Evolutionary conservation across 2,797 vertebrate genomes (phyloP).

Genomic region (Benthosema pterotum): DNA sequence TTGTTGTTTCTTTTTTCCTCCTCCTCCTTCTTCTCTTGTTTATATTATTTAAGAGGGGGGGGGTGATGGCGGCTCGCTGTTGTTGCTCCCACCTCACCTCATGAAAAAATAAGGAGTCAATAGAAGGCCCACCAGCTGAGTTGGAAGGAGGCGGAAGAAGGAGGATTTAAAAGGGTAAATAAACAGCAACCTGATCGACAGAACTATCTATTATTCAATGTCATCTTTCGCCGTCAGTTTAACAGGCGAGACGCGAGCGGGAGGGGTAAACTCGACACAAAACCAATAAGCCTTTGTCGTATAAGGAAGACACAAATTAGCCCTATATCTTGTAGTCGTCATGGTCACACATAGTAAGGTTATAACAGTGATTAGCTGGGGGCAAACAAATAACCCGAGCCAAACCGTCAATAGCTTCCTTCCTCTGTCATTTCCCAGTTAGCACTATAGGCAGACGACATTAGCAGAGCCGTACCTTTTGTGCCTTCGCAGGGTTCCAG

Average conservation of each 20-base stretch:
- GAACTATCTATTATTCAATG: slow-evolving; percentile 93
- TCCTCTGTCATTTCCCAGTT: slow-evolving; percentile 22
- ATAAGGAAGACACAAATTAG: slow-evolving; percentile 12
- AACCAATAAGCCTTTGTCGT: slow-evolving; percentile 40
- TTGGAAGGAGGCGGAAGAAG: slow-evolving; percentile 85
- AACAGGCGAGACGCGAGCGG: slow-evolving; percentile 58
- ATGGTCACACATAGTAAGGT: slow-evolving; percentile 34
- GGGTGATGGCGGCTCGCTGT: slow-evolving; percentile 85
- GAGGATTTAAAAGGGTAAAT: slow-evolving; percentile 93
- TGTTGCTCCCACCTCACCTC: slow-evolving; percentile 88
- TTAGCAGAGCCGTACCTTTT: slow-evolving; percentile 2
- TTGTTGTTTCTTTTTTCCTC: slow-evolving; percentile 2
- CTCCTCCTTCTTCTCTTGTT: slow-evolving; percentile 65
- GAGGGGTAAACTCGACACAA: slow-evolving; percentile 55
- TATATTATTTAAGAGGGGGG: slow-evolving; percentile 84
- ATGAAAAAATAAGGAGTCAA: slow-evolving; percentile 92
- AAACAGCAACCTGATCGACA: slow-evolving; percentile 91
- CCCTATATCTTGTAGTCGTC: too few relatives aligned
- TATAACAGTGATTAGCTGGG: slow-evolving; percentile 25
- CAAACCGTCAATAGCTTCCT: slow-evolving; percentile 8
- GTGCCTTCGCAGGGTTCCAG: not conserved
- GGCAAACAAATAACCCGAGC: slow-evolving; percentile 26
- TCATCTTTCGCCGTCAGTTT: slow-evolving; percentile 85
- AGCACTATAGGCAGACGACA: slow-evolving; percentile 1
- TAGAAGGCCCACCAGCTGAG: slow-evolving; percentile 92